Base-by-base conservation (phyloP, 2,113 vertebrate genomes). In the Machaerirhynchus nigripectus region DNA sequence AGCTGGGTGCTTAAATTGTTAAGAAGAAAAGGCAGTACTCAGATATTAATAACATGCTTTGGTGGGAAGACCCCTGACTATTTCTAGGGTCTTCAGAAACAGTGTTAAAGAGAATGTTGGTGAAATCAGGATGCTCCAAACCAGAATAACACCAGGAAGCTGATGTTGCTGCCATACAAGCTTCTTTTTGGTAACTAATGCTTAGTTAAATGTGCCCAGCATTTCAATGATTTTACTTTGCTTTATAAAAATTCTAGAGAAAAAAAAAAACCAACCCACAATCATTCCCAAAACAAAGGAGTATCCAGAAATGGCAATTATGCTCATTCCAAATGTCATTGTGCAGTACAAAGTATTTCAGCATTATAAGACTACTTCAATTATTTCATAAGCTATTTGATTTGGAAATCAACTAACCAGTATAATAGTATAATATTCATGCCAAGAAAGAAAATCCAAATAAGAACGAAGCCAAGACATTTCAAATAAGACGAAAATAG, bases 381-480 rank as follows among this genome's bases (percentile, higher is more conserved):
- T 95, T 96, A 81, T 87, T 97, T 97, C 96, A 91, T 96, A 97
- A 97, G 84, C 89, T 94, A 80, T 94, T 90, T 94, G 65, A 87
- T 93, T 97, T 98, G 91, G 95, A 90, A 95, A 74, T 31, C 53
- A 89, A 64, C 93, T 93, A 97, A 95, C 82, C 79, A 92, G 84
- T 89, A 86, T 78, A 94, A 96, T 9, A 84, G 35, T 53, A 71
- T 46, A 95, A 92, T 89, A 89, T 65, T 91, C 64, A 84, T 76
- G 94, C 89, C 87, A 93, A 97, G 93, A 87, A 13, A 94, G 78
- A 97, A 94, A 91, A 96, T 96, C 68, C 86, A 96, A 97, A 86
- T 95, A 97, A 95, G 33, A 97, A 94, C 18, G n/a, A 96, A 93
- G 94, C 64, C 78, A 96, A 97, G 88, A 59, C 74, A 64, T 95